These are phyloP conservation scores for Scaptodrosophila latifasciaeformis DNA, from an alignment of 2,888 invertebrate genomes.

Conservation along the genomic window DNA sequence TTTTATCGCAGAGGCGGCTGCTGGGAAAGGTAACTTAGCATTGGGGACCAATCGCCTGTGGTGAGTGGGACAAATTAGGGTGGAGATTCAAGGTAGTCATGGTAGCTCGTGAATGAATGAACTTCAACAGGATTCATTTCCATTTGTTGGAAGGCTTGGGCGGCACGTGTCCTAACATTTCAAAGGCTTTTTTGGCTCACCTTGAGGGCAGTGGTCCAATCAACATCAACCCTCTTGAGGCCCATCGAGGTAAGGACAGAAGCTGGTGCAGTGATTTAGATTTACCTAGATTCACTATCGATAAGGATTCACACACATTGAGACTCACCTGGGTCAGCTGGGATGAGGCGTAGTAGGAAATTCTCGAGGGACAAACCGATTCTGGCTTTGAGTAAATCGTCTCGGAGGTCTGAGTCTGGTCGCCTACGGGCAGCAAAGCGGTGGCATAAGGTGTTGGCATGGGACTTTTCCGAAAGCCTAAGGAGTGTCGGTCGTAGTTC, in stretches of 20 bases:
- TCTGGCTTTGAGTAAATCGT: constrained; percentile 33
- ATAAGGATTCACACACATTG: too few species aligned
- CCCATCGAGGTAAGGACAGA: not conserved
- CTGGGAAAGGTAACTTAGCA: constrained; percentile 34
- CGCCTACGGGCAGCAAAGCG: constrained; percentile 78
- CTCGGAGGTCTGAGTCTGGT: constrained; percentile 65
- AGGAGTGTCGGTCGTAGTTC: constrained; percentile 30
- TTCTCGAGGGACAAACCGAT: not conserved
- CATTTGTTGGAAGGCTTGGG: constrained; percentile 43
- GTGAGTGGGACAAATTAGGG: constrained; percentile 44
- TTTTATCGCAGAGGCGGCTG: constrained; percentile 44
- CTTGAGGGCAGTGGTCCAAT: constrained; percentile 26
- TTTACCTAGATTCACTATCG: too few species aligned
- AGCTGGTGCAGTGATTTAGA: not conserved
- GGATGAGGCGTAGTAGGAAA: constrained; percentile 82
- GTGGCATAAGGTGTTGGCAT: constrained; percentile 85
- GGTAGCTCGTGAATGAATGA: constrained; percentile 29
- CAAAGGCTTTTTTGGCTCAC: constrained; percentile 61
- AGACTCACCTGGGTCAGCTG: constrained; percentile 78
- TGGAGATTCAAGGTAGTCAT: constrained; percentile 30
- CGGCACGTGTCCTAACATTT: constrained; percentile 60
- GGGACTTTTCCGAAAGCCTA: constrained; percentile 73
- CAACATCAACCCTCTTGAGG: not conserved
- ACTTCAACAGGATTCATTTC: constrained; percentile 47
- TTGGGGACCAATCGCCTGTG: constrained; percentile 44